Conservation (phyloP, 2,888 invertebrate species). For the Orthosia cruda region DNA sequence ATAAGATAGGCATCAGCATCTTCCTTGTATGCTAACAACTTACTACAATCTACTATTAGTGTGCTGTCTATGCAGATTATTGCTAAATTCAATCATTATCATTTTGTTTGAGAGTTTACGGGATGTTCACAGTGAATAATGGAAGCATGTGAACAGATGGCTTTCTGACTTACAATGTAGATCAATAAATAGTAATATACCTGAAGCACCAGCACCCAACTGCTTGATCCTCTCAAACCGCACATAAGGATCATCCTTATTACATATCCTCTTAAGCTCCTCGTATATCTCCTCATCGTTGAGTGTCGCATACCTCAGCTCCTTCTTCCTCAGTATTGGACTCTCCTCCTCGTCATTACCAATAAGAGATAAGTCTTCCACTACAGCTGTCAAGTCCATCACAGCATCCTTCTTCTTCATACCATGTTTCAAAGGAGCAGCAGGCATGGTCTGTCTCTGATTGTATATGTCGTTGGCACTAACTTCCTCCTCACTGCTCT, state of each 20-base stretch:
- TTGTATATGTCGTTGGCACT: slow-evolving; percentile 83
- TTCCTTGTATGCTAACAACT: slow-evolving; percentile 3
- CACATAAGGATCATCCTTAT: slow-evolving; percentile 95
- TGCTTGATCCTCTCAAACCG: slow-evolving; percentile 96
- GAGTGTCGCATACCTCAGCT: slow-evolving; percentile 90
- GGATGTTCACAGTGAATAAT: neutral
- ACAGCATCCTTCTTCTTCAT: slow-evolving; percentile 86
- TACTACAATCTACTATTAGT: neutral
- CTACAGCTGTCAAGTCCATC: slow-evolving; percentile 83
- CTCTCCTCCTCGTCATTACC: slow-evolving; percentile 90
- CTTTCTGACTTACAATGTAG: neutral
- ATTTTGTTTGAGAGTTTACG: neutral
- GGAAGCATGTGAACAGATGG: neutral
- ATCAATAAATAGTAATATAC: slow-evolving; percentile 71
- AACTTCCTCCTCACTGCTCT: slow-evolving; percentile 91
- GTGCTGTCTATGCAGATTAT: neutral
- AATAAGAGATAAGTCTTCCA: slow-evolving; percentile 86
- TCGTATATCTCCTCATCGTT: slow-evolving; percentile 95
- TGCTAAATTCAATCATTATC: neutral
- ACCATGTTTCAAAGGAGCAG: slow-evolving; percentile 85
- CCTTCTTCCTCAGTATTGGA: slow-evolving; percentile 93
- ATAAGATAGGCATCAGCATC: slow-evolving; percentile 15
- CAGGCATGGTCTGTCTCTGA: slow-evolving; percentile 92
- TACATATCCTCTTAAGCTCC: slow-evolving; percentile 95
- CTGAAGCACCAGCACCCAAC: slow-evolving; percentile 97